Evolutionary conservation across 2,113 vertebrate species (phyloP).

Genomic region (Petromus typicus): DNA sequence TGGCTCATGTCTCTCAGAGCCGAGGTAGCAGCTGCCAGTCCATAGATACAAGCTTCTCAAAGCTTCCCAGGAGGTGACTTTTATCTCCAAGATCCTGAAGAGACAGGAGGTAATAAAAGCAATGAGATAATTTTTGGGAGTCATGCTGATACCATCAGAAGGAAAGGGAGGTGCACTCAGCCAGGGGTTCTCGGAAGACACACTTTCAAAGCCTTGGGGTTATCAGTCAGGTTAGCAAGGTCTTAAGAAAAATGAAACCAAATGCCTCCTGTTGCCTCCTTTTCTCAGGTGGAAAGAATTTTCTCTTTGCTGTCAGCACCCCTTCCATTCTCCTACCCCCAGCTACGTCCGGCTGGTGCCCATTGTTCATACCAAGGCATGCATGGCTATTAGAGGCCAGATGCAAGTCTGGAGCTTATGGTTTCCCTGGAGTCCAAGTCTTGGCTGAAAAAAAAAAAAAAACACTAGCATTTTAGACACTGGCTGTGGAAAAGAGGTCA

Average conservation of each 20-base stretch:
- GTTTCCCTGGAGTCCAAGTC: neutral
- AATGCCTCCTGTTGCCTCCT: neutral
- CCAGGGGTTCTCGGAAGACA: constrained; percentile 18
- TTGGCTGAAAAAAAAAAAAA: neutral
- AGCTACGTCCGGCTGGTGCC: accelerated
- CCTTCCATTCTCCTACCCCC: neutral
- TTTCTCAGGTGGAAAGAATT: neutral
- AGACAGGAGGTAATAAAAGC: constrained; percentile 39
- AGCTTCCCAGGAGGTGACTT: neutral
- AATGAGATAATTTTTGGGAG: neutral
- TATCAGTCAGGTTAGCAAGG: neutral
- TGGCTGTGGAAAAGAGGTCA: neutral
- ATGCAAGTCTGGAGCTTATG: neutral
- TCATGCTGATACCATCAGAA: constrained; percentile 16
- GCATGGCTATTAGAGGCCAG: neutral
- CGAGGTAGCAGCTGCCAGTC: neutral
- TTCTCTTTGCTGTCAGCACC: neutral
- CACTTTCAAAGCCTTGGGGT: neutral
- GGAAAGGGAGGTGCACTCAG: neutral
- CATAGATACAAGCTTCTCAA: neutral
- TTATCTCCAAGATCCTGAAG: constrained; percentile 58
- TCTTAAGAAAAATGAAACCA: neutral
- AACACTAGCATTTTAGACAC: neutral
- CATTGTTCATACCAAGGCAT: neutral
- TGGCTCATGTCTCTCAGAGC: neutral